Percentiles rank a stretch among this genome's conserved stretches.
Conservation (phyloP, 2,797 vertebrate genomes). For the Sebastes minor region DNA sequence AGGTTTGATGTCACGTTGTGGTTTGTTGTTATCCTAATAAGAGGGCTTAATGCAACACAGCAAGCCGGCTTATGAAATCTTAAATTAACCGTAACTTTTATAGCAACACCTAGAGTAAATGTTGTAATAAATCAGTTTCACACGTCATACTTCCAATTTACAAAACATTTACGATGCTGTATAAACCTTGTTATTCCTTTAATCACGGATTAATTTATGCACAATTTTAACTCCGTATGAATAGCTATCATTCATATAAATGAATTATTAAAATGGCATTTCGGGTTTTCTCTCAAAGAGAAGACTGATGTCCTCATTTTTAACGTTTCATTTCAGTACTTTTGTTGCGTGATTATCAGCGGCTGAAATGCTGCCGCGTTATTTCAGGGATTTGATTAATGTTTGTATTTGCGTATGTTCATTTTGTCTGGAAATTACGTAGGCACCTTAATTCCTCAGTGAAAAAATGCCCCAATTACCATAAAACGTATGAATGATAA, state of each 20-base stretch:
- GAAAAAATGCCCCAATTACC: slow-evolving; percentile 82
- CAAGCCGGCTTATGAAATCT: slow-evolving; percentile 27
- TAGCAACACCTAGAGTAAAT: not conserved
- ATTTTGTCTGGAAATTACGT: slow-evolving; percentile 75
- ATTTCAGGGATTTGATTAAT: slow-evolving; percentile 80
- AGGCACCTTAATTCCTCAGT: slow-evolving; percentile 78
- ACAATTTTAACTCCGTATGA: slow-evolving; percentile 24
- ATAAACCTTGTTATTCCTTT: slow-evolving; percentile 20
- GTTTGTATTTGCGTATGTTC: slow-evolving; percentile 77
- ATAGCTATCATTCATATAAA: slow-evolving; percentile 32
- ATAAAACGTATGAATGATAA: slow-evolving; percentile 85
- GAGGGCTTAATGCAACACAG: slow-evolving; percentile 14
- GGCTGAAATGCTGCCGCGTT: slow-evolving; percentile 63
- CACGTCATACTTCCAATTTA: slow-evolving; percentile 3
- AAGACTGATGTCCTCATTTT: slow-evolving; percentile 50
- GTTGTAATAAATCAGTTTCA: slow-evolving; percentile 4
- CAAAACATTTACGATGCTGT: slow-evolving; percentile 28
- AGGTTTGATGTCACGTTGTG: slow-evolving; percentile 16
- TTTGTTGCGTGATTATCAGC: slow-evolving; percentile 57
- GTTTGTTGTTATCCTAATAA: slow-evolving; percentile 29
- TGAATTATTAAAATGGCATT: slow-evolving; percentile 55
- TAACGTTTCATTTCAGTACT: slow-evolving; percentile 46
- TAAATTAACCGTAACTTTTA: slow-evolving; percentile 21
- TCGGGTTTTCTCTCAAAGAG: slow-evolving; percentile 27
- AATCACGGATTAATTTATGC: slow-evolving; percentile 33